phyloP scores from a whole-genome alignment of 1,140 invertebrate genomes.

The Platyscapa corneri region DNA sequence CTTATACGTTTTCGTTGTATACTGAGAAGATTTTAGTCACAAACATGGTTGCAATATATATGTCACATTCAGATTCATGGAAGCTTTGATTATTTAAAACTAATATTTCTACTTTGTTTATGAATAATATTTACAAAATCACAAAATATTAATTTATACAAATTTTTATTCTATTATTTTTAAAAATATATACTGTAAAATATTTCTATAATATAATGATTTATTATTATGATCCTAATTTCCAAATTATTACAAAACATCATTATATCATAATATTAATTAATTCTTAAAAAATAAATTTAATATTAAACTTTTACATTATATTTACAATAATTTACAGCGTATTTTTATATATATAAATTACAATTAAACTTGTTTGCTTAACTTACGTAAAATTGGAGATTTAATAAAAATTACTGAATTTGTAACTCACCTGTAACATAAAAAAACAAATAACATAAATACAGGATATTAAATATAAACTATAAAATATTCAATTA shows the following conservation, averaged over 20 bases:
- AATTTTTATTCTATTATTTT: no score
- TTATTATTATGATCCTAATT: no score
- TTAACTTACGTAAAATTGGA: constrained; percentile 12
- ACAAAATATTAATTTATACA: no score
- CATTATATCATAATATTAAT: no score
- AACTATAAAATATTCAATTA: neutral
- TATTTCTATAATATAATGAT: no score
- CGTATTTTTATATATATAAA: neutral
- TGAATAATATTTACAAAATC: neutral
- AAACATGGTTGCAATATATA: neutral
- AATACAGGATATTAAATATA: neutral
- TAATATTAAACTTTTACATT: no score
- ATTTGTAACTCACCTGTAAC: constrained; percentile 39
- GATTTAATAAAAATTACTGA: constrained; percentile 18
- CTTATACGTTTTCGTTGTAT: neutral
- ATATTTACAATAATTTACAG: no score
- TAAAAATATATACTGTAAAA: no score
- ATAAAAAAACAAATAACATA: constrained; percentile 5
- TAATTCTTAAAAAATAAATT: no score
- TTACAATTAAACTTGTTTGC: neutral
- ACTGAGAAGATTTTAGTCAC: neutral
- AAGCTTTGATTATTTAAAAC: neutral
- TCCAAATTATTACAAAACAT: no score
- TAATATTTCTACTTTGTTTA: neutral
- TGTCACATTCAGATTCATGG: neutral